Evolutionary conservation across 2,113 vertebrate species (phyloP).

Genomic region (Danio rerio): GRCz12tu NC_133179.1:18254501-18255000

Average conservation of each 20-base stretch:
- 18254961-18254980: too few relatives aligned
- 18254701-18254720: conserved; percentile 65
- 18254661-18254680: conserved; percentile 84
- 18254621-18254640: conserved; percentile 83
- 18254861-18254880: too few relatives aligned
- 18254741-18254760: neutral
- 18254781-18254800: too few relatives aligned
- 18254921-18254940: too few relatives aligned
- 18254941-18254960: too few relatives aligned
- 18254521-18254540: conserved; percentile 83
- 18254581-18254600: conserved; percentile 77
- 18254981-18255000: too few relatives aligned
- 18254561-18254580: conserved; percentile 70
- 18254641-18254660: conserved; percentile 85
- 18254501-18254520: conserved; percentile 81
- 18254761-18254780: too few relatives aligned
- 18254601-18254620: conserved; percentile 77
- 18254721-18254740: neutral
- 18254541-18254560: conserved; percentile 75
- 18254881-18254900: too few relatives aligned
- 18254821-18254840: too few relatives aligned
- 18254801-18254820: too few relatives aligned
- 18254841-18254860: too few relatives aligned
- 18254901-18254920: too few relatives aligned
- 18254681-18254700: conserved; percentile 78